Evolutionary conservation across 1,140 invertebrate species (phyloP).

Genomic region (Conopomorpha cramerella): DNA sequence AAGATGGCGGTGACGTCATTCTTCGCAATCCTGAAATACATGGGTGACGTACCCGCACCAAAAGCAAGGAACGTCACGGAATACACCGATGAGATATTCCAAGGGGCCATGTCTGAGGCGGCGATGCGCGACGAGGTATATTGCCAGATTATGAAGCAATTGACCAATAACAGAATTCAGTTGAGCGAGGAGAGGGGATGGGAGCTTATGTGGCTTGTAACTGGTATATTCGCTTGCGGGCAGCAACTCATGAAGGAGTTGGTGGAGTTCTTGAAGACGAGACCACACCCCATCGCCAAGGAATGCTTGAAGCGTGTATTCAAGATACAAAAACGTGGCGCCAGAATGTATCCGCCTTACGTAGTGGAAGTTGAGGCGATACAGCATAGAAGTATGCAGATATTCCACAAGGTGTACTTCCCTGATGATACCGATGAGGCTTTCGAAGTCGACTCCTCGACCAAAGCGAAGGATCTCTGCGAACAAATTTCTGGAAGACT

Average conservation of each 20-base stretch:
- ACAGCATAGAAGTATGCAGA: constrained; percentile 90
- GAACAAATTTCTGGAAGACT: constrained; percentile 77
- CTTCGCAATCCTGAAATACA: constrained; percentile 88
- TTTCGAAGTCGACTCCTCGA: constrained; percentile 79
- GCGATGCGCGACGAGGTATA: constrained; percentile 88
- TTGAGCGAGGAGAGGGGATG: constrained; percentile 89
- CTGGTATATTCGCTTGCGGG: constrained; percentile 82
- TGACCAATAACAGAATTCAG: constrained; percentile 83
- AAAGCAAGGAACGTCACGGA: constrained; percentile 71
- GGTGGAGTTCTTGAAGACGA: constrained; percentile 76
- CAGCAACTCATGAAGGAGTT: constrained; percentile 64
- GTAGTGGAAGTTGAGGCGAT: constrained; percentile 95
- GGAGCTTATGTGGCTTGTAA: constrained; percentile 91
- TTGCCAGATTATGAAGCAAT: constrained; percentile 93
- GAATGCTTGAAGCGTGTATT: constrained; percentile 84
- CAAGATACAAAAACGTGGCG: constrained; percentile 76
- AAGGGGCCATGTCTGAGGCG: constrained; percentile 76
- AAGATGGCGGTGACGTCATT: constrained; percentile 78
- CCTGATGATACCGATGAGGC: constrained; percentile 91
- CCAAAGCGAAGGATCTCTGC: constrained; percentile 85
- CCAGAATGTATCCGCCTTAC: constrained; percentile 88
- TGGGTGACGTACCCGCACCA: constrained; percentile 88
- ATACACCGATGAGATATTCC: constrained; percentile 90
- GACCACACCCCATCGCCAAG: constrained; percentile 75
- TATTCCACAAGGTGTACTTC: constrained; percentile 92